phyloP scores from a whole-genome alignment of 2,113 vertebrate species.

The Capreolus pygargus region DNA sequence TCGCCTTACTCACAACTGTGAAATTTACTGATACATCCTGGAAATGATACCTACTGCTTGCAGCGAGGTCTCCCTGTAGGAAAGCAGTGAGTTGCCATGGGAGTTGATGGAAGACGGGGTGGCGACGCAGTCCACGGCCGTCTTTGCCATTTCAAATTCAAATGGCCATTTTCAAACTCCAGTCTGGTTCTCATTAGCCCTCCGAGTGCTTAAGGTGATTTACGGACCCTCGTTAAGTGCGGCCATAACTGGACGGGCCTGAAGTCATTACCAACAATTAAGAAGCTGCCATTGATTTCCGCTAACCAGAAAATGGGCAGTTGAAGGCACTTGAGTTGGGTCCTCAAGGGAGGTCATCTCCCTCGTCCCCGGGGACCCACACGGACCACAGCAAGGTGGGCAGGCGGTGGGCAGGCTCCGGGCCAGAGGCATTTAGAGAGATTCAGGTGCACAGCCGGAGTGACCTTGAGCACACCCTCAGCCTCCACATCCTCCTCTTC shows the following conservation, averaged over 20 bases:
- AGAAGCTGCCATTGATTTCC: background rate
- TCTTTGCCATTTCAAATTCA: background rate
- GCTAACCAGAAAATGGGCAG: background rate
- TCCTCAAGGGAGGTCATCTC: background rate
- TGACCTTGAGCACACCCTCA: no score
- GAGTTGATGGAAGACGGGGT: background rate
- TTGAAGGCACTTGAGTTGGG: background rate
- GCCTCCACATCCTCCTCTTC: rapidly evolving
- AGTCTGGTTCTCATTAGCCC: rapidly evolving
- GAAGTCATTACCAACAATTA: background rate
- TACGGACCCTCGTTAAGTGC: background rate
- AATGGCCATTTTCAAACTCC: background rate
- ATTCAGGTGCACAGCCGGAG: rapidly evolving
- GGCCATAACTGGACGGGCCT: background rate
- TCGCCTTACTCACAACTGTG: rapidly evolving
- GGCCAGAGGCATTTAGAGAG: no score
- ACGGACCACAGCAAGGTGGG: rapidly evolving
- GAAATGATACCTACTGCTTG: rapidly evolving
- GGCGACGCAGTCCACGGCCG: rapidly evolving
- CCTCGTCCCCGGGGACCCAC: rapidly evolving
- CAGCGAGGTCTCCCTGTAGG: rapidly evolving
- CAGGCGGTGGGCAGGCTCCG: rapidly evolving
- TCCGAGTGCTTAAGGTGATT: background rate
- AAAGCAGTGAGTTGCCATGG: rapidly evolving
- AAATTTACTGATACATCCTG: rapidly evolving